Evolutionary conservation across 2,113 vertebrate genomes (phyloP).

Genomic region (Xenopus borealis): DNA sequence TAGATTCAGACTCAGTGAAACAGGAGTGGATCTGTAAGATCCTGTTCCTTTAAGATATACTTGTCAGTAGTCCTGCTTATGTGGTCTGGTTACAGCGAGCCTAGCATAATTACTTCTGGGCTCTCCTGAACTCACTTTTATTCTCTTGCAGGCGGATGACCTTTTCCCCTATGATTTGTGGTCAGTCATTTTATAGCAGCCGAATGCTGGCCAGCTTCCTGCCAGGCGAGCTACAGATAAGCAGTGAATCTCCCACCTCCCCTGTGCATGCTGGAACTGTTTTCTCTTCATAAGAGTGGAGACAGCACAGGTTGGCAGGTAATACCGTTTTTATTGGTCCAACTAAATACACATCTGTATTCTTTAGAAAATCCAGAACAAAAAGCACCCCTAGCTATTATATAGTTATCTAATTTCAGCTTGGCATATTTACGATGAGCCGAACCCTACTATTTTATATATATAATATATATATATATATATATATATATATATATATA

Average conservation of each 20-base stretch:
- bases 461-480: no score
- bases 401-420: no score
- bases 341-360: constrained; percentile 12
- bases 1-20: no score
- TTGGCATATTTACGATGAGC: no score
- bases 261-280: constrained; percentile 39
- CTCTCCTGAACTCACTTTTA: constrained; percentile 30
- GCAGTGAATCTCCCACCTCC: constrained; percentile 44
- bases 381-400: no score
- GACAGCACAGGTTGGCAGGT: constrained; percentile 40
- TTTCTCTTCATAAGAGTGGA: constrained; percentile 28
- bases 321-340: constrained; percentile 27
- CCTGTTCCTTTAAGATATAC: background rate
- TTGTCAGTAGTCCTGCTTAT: constrained; percentile 18
- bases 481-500: no score
- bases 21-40: no score
- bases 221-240: constrained; percentile 33
- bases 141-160: constrained; percentile 39
- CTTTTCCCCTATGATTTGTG: constrained; percentile 46
- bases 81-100: constrained; percentile 15
- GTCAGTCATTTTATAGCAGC: constrained; percentile 42
- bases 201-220: constrained; percentile 33
- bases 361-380: background rate
- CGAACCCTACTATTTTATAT: no score
- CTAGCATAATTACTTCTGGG: constrained; percentile 38